These are phyloP conservation scores for Neuroscelio doddi DNA, from an alignment of 2,888 invertebrate genomes.

Conservation along the genomic window DNA sequence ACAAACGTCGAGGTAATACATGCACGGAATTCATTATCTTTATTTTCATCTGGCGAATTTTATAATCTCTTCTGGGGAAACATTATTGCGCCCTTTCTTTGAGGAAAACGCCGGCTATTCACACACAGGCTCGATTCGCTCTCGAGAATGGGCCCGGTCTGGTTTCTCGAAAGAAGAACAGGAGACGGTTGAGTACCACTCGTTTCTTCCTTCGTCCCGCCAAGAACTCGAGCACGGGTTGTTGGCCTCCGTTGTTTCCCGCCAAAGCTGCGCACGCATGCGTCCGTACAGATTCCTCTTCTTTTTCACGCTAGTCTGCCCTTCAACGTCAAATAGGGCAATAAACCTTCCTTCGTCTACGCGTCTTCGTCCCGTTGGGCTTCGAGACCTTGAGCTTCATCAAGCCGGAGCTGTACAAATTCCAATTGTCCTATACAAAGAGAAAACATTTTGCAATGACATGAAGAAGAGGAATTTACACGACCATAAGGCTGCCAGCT, in stretches of 20 bases:
- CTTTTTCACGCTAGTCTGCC: constrained; percentile 15
- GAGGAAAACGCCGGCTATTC: too few species aligned
- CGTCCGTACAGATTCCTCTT: constrained; percentile 22
- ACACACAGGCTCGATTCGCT: too few species aligned
- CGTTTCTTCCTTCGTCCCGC: constrained; percentile 46
- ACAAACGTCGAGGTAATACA: too few species aligned
- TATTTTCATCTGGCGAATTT: constrained; percentile 2
- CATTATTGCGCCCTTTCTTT: constrained; percentile 2
- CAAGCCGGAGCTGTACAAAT: background rate
- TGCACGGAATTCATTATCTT: constrained; percentile 1
- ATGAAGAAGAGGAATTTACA: background rate
- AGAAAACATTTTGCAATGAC: background rate
- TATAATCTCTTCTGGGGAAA: background rate
- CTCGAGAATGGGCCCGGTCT: background rate
- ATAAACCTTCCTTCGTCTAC: constrained; percentile 54
- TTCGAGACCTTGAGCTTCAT: constrained; percentile 1
- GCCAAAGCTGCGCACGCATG: constrained; percentile 57
- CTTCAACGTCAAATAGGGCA: constrained; percentile 53
- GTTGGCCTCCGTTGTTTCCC: constrained; percentile 61
- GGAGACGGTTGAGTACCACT: constrained; percentile 15
- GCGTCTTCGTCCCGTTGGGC: constrained; percentile 10
- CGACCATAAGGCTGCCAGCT: background rate
- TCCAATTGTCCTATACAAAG: background rate
- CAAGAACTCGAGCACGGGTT: constrained; percentile 48
- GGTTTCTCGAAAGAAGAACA: constrained; percentile 2